These are phyloP conservation scores for Mormyrus lacerda DNA, from an alignment of 2,113 vertebrate genomes.

Conservation along the genomic window DNA sequence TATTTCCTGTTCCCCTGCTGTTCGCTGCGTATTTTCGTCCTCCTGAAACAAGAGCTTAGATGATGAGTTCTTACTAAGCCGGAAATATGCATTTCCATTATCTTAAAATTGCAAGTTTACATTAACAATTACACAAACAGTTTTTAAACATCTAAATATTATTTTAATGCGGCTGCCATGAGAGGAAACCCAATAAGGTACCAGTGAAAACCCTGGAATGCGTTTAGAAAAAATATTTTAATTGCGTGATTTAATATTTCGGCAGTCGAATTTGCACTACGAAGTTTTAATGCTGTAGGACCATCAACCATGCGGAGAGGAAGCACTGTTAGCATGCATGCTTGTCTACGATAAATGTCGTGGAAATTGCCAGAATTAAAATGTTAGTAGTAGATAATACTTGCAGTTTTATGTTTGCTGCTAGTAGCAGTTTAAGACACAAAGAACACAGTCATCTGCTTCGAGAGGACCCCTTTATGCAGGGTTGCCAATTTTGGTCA, in stretches of 20 bases:
- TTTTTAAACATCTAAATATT: neutral
- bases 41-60: neutral
- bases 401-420: neutral
- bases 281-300: neutral
- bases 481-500: too few species aligned
- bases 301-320: neutral
- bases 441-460: neutral
- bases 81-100: neutral
- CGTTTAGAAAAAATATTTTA: neutral
- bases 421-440: neutral
- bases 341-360: neutral
- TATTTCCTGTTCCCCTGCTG: neutral
- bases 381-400: neutral
- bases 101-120: neutral
- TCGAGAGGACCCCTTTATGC: neutral
- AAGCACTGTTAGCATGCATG: neutral
- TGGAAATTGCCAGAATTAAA: neutral
- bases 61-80: neutral
- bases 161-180: neutral
- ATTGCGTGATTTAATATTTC: neutral
- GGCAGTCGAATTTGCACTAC: neutral
- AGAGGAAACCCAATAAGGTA: neutral
- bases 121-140: neutral
- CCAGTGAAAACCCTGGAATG: neutral
- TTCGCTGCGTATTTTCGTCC: constrained; percentile 18